Base-by-base conservation (phyloP, 1,140 invertebrate species). In the Lysiphlebus fabarum region DNA sequence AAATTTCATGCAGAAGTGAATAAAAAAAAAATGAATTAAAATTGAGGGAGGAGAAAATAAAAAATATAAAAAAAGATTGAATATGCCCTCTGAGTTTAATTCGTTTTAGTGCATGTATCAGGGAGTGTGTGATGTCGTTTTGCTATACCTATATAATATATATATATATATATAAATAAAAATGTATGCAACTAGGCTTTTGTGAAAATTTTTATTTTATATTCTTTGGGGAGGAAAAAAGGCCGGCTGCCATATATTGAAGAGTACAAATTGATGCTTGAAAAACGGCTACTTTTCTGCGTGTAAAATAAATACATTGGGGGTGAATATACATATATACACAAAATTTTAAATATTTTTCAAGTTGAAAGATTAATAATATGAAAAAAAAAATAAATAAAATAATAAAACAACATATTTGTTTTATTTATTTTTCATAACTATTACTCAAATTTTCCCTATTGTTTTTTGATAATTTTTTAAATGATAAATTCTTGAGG, bases 211-310 rank as follows among this genome's bases (percentile, higher is more conserved):
- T 26, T 26, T 26, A 26, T 26, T 26, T 26, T 26, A 2, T 26
- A 26, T 26, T 26, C 17, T 26, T 26, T 26, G 17, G 17, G 17
- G 17, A 26, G 17, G 17, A 26, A 26, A 26, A 26, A 26, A 26
- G 17, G 17, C 17, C 17, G 17, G 17, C 17, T 26, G 17, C 17
- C 17, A 26, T 26, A 26, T 26, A 26, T 26, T 26, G 17, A 26
- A 26, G 17, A 26, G 17, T 26, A 26, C 26, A 58, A 51, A 58
- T 58, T 58, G 57, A 38, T 38, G 55, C 45, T 49, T n/a, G 44
- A 57, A 48, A 50, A 53, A 58, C 49, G 57, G 49, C 40, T 48
- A 58, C 57, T 58, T 53, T 58, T 40, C 57, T 8, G 26, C 37
- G 5, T 17, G 40, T 43, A 11, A 41, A 58, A 49, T 26, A 26